Evolutionary conservation across 2,888 invertebrate species (phyloP), one percentile per base, ranked within the genome.

Genomic region (Hirtodrosophila alboralis): DNA sequence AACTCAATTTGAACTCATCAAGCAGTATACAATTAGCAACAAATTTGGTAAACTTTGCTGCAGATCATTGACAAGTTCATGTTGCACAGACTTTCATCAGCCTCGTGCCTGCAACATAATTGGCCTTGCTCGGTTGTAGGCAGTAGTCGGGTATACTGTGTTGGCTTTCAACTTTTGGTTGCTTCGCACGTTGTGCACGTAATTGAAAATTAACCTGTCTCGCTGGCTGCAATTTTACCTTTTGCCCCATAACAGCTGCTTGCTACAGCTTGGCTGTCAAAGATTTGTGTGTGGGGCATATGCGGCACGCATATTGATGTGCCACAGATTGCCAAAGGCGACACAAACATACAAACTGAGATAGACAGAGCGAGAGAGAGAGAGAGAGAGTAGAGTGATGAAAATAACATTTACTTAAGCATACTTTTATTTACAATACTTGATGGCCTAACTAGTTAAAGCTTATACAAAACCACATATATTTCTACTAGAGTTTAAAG

Each of bases 131-230:
- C 30, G 13, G 26, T 40, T 62, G 44, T 69, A 40, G 49, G 47
- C 67, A 57, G 47, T 60, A 57, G 63, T 12, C 23, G 48, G 18
- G 30, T 28, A 10, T 33, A 31, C 44, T 33, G 44, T 31, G 43
- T 31, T 62, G 41, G 58, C 54, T 47, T 57, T 51, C 64, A 63
- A 69, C 64, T 48, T 48, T 45, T 54, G 37, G 27, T 23, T 44
- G 54, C 40, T 47, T 38, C 53, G 48, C 71, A 75, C 75, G 83
- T 81, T 61, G 71, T 53, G 60, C 84, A 79, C 83, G 78, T 81
- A 84, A 81, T 84, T 84, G 84, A 84, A 84, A 84, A 84, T 84
- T 84, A 79, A 81, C 79, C 84, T 81, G 81, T 81, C 65, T 70
- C 49, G 64, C 64, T 61, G 40, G 30, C 51, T 64, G 51, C 75